Evolutionary conservation across 2,797 vertebrate species (phyloP).

Genomic region (Pangasius larnaudii): DNA sequence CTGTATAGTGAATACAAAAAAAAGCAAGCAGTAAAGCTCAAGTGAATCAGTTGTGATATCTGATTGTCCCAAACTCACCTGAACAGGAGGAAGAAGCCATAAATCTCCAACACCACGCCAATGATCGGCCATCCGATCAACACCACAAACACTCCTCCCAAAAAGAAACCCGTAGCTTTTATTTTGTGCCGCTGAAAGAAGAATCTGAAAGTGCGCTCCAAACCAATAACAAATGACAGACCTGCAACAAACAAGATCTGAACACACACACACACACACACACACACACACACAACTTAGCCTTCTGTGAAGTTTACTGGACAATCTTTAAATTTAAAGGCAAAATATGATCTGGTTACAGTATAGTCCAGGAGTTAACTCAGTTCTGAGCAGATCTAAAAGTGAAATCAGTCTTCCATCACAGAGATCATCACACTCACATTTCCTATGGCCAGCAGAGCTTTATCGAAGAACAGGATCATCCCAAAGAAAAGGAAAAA

Average conservation of each 20-base stretch:
- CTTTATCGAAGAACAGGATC: slow-evolving; percentile 98
- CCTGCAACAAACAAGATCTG: slow-evolving; percentile 97
- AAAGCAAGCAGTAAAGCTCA: neutral
- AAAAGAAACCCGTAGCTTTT: slow-evolving; percentile 94
- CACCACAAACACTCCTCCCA: slow-evolving; percentile 94
- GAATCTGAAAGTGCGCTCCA: slow-evolving; percentile 97
- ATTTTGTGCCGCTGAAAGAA: slow-evolving; percentile 99
- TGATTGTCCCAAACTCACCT: slow-evolving; percentile 73
- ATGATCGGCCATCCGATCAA: slow-evolving; percentile 95
- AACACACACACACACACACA: slow-evolving; percentile 5
- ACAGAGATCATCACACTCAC: slow-evolving; percentile 76
- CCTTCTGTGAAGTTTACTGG: neutral
- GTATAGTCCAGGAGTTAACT: neutral
- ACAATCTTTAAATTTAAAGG: neutral
- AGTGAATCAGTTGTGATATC: neutral
- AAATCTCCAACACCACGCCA: slow-evolving; percentile 93
- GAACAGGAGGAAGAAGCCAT: slow-evolving; percentile 97
- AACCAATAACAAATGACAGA: slow-evolving; percentile 93
- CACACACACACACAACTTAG: slow-evolving; percentile 10
- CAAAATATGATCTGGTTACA: neutral
- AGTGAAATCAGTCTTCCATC: neutral
- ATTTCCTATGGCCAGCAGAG: slow-evolving; percentile 95
- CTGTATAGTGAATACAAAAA: neutral
- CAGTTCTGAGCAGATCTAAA: neutral
- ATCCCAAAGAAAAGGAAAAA: slow-evolving; percentile 99